These are phyloP conservation scores for Chelon auratus DNA, from an alignment of 2,797 vertebrate species.

Conservation along the genomic window DNA sequence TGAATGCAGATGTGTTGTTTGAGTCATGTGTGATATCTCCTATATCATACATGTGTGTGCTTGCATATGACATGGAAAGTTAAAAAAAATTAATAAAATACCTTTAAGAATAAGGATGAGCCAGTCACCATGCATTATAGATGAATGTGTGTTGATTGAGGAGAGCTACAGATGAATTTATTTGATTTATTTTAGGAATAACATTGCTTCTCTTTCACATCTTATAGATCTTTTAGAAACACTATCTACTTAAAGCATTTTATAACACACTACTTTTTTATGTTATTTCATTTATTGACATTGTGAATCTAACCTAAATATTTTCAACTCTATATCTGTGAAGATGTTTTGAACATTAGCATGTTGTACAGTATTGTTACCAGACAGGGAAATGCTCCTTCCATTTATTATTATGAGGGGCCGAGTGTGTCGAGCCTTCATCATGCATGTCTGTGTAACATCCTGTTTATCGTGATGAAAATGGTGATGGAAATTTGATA, in stretches of 20 bases:
- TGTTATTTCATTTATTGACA: neutral
- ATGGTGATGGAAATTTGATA: too few relatives aligned
- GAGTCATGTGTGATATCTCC: too few relatives aligned
- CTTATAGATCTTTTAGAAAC: neutral
- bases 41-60: too few relatives aligned
- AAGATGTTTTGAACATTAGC: neutral
- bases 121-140: neutral
- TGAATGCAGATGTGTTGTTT: neutral
- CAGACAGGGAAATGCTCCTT: neutral
- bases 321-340: neutral
- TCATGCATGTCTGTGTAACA: too few relatives aligned
- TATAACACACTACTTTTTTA: neutral
- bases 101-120: too few relatives aligned
- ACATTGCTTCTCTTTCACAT: neutral
- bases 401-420: too few relatives aligned
- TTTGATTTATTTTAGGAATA: neutral
- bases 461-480: too few relatives aligned
- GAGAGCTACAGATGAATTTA: neutral
- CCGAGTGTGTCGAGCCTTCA: too few relatives aligned
- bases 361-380: neutral
- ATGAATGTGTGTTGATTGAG: neutral
- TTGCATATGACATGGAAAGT: too few relatives aligned
- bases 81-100: too few relatives aligned
- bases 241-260: neutral
- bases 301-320: neutral